Evolutionary conservation across 2,113 vertebrate species (phyloP), one percentile per base, ranked within the genome.

Genomic region (Phalacrocorax pelagicus): DNA sequence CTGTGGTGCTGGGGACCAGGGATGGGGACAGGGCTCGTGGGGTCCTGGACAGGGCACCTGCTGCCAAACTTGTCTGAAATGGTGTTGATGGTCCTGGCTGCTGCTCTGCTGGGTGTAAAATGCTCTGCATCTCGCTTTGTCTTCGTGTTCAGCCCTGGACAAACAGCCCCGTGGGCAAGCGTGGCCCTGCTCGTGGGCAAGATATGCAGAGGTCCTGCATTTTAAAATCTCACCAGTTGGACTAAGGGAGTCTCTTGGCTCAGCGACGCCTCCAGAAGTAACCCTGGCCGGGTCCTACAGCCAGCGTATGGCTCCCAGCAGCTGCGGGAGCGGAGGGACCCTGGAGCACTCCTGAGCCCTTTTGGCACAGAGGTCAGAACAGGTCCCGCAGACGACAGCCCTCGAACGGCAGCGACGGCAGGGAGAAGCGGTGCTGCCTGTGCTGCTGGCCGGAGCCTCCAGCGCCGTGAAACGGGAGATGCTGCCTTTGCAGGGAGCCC

Each of bases 371-470:
- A 38, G 52, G 57, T 71, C 34, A 4, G 4, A 12, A 27, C 38
- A 5, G 5, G 2, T 15, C 9, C 34, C 0, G 0, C 6, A 15
- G 66, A 12, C 2, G 40, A 18, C 0, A 2, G 80, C 79, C 69
- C 24, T 54, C 0, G 1, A 59, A 8, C 6, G 8, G 34, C 52
- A 46, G 49, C 0, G 0, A 46, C 32, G 51, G 12, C 3, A 10
- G 32, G 46, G 38, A 63, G 17, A 15, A 77, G 38, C 7, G 1
- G 30, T 26, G n/a, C 74, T 73, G 67, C 42, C 42, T 13, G 6
- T 14, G 4, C 44, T 26, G 59, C 44, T 11, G 14, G 16, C 19
- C 4, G 5, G 13, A 74, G 66, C 20, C 44, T 44, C 40, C 11
- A 7, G 55, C 2, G 2, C 55, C 40, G 15, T 6, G 40, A 5